phyloP scores from a whole-genome alignment of 2,888 invertebrate species.

The Raillietiella orientalis region DNA sequence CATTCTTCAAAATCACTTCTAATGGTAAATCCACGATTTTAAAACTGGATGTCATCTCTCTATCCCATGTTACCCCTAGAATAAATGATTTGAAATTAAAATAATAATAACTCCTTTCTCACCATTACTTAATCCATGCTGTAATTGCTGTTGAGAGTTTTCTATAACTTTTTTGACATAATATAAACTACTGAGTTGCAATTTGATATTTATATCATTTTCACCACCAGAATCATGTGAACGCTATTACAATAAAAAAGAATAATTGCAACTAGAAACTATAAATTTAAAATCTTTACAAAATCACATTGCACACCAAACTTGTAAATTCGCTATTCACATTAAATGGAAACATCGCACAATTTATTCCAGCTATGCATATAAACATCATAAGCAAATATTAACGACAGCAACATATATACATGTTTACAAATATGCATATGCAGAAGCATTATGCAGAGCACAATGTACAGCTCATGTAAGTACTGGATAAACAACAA shows the following conservation, averaged over 20 bases:
- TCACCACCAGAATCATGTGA: constrained; percentile 59
- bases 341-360: constrained; percentile 1
- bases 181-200: constrained; percentile 47
- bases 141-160: too few relatives aligned
- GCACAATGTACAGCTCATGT: too few relatives aligned
- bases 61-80: background rate
- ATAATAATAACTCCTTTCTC: constrained; percentile 11
- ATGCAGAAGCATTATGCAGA: too few relatives aligned
- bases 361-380: too few relatives aligned
- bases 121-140: constrained; percentile 17
- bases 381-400: too few relatives aligned
- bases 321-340: too few relatives aligned
- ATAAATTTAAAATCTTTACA: constrained; percentile 3
- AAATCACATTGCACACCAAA: too few relatives aligned
- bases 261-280: constrained; percentile 11
- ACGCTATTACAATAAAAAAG: constrained; percentile 14
- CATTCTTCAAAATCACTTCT: constrained; percentile 37
- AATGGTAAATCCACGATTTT: constrained; percentile 24
- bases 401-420: too few relatives aligned
- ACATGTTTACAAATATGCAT: too few relatives aligned
- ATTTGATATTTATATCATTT: constrained; percentile 44
- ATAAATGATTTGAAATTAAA: constrained; percentile 7
- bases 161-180: constrained; percentile 47
- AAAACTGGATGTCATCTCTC: too few relatives aligned
- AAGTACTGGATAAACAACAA: too few relatives aligned